Percentiles rank a stretch among this genome's conserved stretches.
These are phyloP conservation scores for Pocillopora grandis DNA, from an alignment of 92 coral and sea anemone genomes.

Conservation along the genomic window DNA sequence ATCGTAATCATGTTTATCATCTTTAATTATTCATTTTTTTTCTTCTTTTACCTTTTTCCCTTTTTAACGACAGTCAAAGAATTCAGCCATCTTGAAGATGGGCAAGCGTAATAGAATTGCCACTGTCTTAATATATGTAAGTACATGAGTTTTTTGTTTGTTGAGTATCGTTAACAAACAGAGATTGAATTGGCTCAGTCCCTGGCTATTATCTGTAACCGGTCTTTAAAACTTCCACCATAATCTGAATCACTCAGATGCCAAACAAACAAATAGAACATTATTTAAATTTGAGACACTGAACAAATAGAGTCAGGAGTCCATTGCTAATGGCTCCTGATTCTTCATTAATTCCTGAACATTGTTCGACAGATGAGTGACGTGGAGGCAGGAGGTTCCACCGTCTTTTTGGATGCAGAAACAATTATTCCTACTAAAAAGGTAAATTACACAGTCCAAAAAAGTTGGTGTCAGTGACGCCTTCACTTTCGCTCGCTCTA, in stretches of 20 bases:
- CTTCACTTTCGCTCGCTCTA: too few species aligned
- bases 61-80: conserved; percentile 5
- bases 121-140: conserved; percentile 88
- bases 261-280: background rate
- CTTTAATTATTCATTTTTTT: background rate
- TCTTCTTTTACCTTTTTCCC: background rate
- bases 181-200: too few species aligned
- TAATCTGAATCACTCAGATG: background rate
- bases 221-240: background rate
- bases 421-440: conserved; percentile 73
- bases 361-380: conserved; percentile 65
- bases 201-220: too few species aligned
- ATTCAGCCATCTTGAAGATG: conserved; percentile 66
- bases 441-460: conserved; percentile 16
- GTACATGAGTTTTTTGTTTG: conserved; percentile 24
- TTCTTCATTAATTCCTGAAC: background rate
- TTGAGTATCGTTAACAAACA: too few species aligned
- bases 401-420: conserved; percentile 76
- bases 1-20: background rate
- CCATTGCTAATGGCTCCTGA: background rate
- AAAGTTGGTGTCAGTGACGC: too few species aligned
- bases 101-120: conserved; percentile 97
- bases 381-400: conserved; percentile 86
- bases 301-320: background rate
- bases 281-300: background rate